These are phyloP conservation scores for Euphydryas editha DNA, from an alignment of 2,888 invertebrate genomes.

Conservation along the genomic window DNA sequence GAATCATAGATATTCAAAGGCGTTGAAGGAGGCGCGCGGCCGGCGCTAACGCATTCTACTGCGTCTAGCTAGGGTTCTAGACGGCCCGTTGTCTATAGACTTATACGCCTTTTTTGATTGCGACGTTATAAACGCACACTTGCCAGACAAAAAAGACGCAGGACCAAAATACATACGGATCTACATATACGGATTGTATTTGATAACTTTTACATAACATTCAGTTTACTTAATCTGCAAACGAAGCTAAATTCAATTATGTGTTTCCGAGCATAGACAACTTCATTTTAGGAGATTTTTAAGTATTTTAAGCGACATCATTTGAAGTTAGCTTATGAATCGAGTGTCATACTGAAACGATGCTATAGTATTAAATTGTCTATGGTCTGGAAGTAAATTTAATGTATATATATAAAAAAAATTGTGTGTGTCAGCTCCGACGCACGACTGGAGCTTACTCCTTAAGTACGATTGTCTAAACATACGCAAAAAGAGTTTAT, in stretches of 20 bases:
- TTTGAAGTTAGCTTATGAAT: no score
- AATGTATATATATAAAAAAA: slow-evolving; percentile 40
- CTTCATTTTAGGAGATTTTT: background rate
- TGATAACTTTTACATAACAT: slow-evolving; percentile 64
- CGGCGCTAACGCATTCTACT: slow-evolving; percentile 57
- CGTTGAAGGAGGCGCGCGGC: slow-evolving; percentile 76
- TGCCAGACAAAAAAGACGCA: slow-evolving; percentile 54
- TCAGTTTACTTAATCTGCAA: slow-evolving; percentile 64
- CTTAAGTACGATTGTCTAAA: no score
- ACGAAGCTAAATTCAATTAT: slow-evolving; percentile 54
- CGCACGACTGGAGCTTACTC: no score
- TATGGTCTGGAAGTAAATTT: slow-evolving; percentile 56
- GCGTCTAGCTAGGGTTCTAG: slow-evolving; percentile 50
- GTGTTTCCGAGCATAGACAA: slow-evolving; percentile 58
- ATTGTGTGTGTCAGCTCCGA: no score
- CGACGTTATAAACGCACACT: slow-evolving; percentile 28
- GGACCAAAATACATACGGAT: slow-evolving; percentile 57
- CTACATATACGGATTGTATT: slow-evolving; percentile 51
- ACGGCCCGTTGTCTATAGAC: slow-evolving; percentile 38
- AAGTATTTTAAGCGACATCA: background rate
- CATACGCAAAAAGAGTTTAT: no score
- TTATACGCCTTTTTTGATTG: slow-evolving; percentile 37
- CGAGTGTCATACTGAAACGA: no score
- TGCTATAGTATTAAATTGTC: slow-evolving; percentile 45
- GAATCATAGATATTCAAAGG: slow-evolving; percentile 73